Base-by-base conservation (phyloP, 2,113 vertebrate genomes). In the Scytalopus superciliaris region DNA sequence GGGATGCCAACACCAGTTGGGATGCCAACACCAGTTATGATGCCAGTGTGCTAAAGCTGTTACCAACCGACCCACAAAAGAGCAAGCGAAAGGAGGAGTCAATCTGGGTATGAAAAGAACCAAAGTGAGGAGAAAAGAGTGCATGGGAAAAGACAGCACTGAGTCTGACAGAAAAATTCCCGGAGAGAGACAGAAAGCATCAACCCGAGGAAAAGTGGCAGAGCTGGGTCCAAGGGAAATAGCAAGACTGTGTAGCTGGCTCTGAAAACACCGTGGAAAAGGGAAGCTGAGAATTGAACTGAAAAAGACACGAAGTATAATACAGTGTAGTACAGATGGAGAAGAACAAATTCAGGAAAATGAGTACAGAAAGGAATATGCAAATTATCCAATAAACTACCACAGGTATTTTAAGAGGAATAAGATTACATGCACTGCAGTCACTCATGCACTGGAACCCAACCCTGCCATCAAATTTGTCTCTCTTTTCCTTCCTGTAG, bases 1-100 rank as follows among this genome's bases (percentile, higher is more conserved):
- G 50, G 18, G 27, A 42, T 90, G 72, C 92, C 88, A 96, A 66
- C 31, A 31, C 5, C 25, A 80, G 55, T 69, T 83, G 67, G 18
- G n/a, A 63, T 90, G 90, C 45, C 85, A 86, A 66, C 31, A 31
- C 5, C 25, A 80, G 55, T 69, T 83, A 70, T 16, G n/a, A 63
- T 90, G 90, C 47, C 86, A 86, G 55, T 10, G 12, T 59, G 12
- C 76, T 94, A 47, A 74, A 87, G 70, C n/a, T n/a, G 5, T 74
- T 95, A 84, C n/a, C 67, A 92, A 57, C 18, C 28, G 88, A 31
- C 30, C 42, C 50, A 93, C 70, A 77, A 92, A 96, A 84, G 33
- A 90, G 45, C 21, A 77, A 92, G 30, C 0, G 0, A 83, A 90
- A 94, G 33, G 19, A 86, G 83, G 52, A 70, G 42, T 80, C 28